Percentiles rank a stretch among this genome's conserved stretches.
These are phyloP conservation scores for Cisticola juncidis DNA, from an alignment of 2,113 vertebrate genomes.

Conservation along the genomic window DNA sequence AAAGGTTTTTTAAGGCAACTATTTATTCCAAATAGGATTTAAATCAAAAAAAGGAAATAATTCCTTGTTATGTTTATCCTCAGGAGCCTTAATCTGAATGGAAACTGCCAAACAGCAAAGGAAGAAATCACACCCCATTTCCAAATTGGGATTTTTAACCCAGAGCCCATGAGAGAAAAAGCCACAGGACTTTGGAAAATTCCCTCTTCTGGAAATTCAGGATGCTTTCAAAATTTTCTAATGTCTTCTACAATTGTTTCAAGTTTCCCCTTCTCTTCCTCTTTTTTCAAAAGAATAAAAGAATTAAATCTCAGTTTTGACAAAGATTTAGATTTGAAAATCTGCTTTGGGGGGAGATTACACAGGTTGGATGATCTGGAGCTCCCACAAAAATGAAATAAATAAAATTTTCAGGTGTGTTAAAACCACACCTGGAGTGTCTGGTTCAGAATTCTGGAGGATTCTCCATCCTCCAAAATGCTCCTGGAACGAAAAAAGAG, in stretches of 20 bases:
- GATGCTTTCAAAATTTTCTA: background rate
- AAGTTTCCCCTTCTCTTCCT: background rate
- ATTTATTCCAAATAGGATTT: background rate
- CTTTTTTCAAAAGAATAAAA: background rate
- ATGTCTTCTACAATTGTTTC: background rate
- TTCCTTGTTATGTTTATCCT: background rate
- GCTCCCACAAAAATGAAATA: background rate
- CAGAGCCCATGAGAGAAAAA: background rate
- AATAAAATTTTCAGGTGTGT: background rate
- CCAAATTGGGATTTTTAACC: background rate
- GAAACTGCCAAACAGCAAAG: background rate
- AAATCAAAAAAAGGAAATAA: background rate
- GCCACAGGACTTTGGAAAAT: background rate
- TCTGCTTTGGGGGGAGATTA: background rate
- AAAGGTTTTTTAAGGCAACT: background rate
- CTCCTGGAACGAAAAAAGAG: background rate
- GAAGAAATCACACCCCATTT: background rate
- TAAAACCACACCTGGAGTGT: background rate
- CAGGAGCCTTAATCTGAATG: background rate
- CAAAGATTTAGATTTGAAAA: background rate
- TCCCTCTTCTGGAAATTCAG: background rate
- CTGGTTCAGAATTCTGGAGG: background rate
- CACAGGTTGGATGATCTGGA: background rate
- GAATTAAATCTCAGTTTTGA: background rate
- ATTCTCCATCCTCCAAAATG: background rate